Percentiles rank a stretch among this genome's conserved stretches.
These are phyloP conservation scores for Ginglymostoma cirratum DNA, from an alignment of 2,113 vertebrate species.

Conservation along the genomic window DNA sequence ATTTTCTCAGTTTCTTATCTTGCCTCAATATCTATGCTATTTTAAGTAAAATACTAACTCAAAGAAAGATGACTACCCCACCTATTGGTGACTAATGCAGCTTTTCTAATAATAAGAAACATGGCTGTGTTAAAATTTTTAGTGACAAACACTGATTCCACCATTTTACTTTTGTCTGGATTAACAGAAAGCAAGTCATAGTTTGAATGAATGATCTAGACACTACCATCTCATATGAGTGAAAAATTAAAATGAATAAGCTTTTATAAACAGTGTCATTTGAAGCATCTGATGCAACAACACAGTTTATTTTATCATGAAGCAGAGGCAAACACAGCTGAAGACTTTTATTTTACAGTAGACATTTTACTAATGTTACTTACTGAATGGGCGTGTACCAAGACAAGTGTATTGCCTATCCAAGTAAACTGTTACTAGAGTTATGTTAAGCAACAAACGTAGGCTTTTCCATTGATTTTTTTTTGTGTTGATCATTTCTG, in stretches of 20 bases:
- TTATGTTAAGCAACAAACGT: neutral
- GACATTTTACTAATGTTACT: neutral
- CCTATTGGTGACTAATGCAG: neutral
- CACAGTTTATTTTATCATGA: neutral
- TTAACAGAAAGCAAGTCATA: neutral
- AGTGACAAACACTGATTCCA: neutral
- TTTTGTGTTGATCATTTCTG: neutral
- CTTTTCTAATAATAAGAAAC: neutral
- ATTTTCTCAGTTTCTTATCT: neutral
- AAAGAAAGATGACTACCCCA: neutral
- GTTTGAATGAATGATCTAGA: neutral
- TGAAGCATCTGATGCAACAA: neutral
- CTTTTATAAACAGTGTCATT: neutral
- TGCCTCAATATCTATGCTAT: neutral
- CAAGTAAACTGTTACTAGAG: neutral
- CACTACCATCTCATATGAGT: neutral
- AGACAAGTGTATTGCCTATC: neutral
- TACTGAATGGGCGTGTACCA: neutral
- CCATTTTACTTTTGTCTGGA: neutral
- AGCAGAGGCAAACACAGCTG: neutral
- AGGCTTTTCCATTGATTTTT: conserved; percentile 13
- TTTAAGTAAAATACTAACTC: neutral
- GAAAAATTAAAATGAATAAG: neutral
- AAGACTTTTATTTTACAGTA: neutral
- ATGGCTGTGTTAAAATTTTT: neutral